Percentiles rank a stretch among this genome's conserved stretches.
phyloP scores from a whole-genome alignment of 2,888 invertebrate genomes.

The Bugula neritina region DNA sequence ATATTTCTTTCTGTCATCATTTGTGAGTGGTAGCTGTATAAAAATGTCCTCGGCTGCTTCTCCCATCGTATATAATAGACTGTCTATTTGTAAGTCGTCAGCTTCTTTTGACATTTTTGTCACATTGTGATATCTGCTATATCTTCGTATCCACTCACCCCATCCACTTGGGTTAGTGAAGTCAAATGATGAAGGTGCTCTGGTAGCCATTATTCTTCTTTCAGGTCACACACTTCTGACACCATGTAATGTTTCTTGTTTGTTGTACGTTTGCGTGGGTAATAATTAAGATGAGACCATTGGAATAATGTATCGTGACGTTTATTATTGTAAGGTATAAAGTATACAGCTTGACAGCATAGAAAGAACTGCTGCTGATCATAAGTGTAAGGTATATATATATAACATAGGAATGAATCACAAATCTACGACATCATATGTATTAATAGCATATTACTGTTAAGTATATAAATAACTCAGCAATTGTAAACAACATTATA shows the following conservation, averaged over 20 bases:
- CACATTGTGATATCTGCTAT: background rate
- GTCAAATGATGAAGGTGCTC: background rate
- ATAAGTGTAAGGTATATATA: too few relatives aligned
- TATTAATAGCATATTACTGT: too few relatives aligned
- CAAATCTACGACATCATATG: too few relatives aligned
- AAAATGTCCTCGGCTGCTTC: conserved; percentile 6
- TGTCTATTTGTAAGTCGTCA: background rate
- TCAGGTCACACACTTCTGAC: background rate
- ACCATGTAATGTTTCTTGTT: background rate
- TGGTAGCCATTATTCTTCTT: background rate
- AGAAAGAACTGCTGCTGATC: too few relatives aligned
- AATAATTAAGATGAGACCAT: too few relatives aligned
- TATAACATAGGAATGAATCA: too few relatives aligned
- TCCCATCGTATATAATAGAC: conserved; percentile 1
- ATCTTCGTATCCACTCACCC: background rate
- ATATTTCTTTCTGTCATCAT: background rate
- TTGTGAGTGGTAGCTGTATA: background rate
- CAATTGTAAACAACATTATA: too few relatives aligned
- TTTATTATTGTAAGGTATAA: too few relatives aligned
- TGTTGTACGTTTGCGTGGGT: too few relatives aligned
- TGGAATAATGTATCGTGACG: too few relatives aligned
- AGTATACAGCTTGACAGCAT: too few relatives aligned
- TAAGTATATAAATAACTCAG: too few relatives aligned
- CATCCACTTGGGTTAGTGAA: background rate
- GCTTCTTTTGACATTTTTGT: background rate